phyloP scores from a whole-genome alignment of 2,888 invertebrate genomes.

The Elysia crispata region DNA sequence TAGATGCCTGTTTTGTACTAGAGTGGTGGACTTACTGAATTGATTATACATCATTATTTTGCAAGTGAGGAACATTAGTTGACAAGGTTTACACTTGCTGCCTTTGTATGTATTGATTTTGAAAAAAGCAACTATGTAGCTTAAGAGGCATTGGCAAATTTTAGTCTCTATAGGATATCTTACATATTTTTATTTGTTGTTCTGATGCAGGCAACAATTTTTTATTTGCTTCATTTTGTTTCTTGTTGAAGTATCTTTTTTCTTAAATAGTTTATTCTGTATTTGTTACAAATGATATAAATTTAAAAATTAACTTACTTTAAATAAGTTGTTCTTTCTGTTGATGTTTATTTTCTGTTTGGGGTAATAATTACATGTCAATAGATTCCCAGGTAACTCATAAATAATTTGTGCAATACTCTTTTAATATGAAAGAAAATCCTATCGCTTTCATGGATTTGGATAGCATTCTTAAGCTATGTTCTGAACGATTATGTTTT shows the following conservation, averaged over 20 bases:
- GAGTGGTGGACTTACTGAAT: no score
- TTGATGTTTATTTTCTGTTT: no score
- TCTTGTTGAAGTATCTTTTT: constrained; percentile 22
- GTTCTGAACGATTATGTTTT: no score
- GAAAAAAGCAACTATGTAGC: neutral
- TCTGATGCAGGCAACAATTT: neutral
- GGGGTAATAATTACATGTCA: no score
- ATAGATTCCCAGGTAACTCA: no score
- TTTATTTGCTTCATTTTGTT: neutral
- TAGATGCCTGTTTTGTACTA: no score
- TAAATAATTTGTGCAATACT: no score
- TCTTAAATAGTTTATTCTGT: neutral
- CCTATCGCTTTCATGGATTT: no score
- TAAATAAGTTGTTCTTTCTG: neutral
- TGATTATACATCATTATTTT: neutral
- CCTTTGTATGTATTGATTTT: neutral
- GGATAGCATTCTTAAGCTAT: no score
- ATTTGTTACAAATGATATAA: neutral
- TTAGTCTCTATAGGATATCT: no score
- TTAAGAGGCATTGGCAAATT: no score
- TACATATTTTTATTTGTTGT: neutral
- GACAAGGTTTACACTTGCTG: neutral
- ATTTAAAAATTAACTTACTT: neutral
- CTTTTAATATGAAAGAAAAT: no score
- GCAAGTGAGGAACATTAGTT: neutral